Percentiles rank a stretch among this genome's conserved stretches.
Evolutionary conservation across 2,113 vertebrate species (phyloP).

Genomic region (Xenopus borealis): DNA sequence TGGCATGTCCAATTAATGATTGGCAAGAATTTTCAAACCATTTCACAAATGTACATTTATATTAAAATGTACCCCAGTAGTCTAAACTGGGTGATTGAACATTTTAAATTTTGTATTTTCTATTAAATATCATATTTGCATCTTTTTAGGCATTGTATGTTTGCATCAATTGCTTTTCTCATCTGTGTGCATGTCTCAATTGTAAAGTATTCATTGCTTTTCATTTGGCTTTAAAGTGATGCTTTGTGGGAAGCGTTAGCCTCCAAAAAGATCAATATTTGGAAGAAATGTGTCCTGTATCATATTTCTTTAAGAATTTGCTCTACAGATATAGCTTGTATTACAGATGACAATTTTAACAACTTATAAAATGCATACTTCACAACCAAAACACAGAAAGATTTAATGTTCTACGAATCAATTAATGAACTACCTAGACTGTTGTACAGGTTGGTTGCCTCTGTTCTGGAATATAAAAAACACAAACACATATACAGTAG

Average conservation of each 20-base stretch:
- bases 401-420: no score
- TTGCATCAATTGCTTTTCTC: not conserved
- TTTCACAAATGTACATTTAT: not conserved
- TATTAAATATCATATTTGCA: not conserved
- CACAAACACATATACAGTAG: no score
- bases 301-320: no score
- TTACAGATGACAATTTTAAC: no score
- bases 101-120: not conserved
- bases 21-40: conserved; percentile 24
- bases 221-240: not conserved
- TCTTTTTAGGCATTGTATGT: not conserved
- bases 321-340: no score
- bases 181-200: not conserved
- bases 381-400: no score
- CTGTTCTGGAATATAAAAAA: no score
- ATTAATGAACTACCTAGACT: no score
- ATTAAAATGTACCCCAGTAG: not conserved
- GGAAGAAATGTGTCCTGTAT: not conserved
- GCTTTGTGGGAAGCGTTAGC: conserved; percentile 20
- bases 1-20: conserved; percentile 3
- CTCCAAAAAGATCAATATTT: not conserved
- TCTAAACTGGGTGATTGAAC: not conserved
- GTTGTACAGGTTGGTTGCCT: no score
- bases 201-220: conserved; percentile 4
- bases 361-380: no score